A percentile compares a stretch with the other conserved stretches of the same genome.
These are phyloP conservation scores for Eurytoma adleriae DNA, from an alignment of 2,888 invertebrate genomes.

Conservation along the genomic window DNA sequence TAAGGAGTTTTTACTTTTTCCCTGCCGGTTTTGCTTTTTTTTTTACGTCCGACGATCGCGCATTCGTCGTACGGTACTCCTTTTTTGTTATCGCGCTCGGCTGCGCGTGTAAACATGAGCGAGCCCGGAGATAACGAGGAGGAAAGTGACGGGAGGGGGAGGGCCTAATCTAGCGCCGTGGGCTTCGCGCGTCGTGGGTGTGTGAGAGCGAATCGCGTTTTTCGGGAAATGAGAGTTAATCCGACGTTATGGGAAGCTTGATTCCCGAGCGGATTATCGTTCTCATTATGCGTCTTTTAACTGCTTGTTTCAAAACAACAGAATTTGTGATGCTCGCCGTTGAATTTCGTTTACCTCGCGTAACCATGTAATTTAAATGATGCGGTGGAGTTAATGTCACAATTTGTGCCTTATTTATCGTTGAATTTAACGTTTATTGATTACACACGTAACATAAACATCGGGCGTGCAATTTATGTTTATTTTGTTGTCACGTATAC, in stretches of 20 bases:
- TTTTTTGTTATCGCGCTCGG: slow-evolving; percentile 30
- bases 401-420: too few relatives aligned
- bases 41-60: not conserved
- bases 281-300: too few relatives aligned
- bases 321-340: slow-evolving; percentile 3
- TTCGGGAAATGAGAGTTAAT: not conserved
- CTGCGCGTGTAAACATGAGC: slow-evolving; percentile 33
- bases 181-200: not conserved
- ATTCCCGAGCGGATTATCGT: too few relatives aligned
- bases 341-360: slow-evolving; percentile 4
- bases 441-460: too few relatives aligned
- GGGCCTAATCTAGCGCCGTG: not conserved
- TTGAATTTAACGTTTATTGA: too few relatives aligned
- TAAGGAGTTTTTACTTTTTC: slow-evolving; percentile 4
- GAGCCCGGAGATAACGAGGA: slow-evolving; percentile 37
- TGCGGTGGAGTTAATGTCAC: too few relatives aligned
- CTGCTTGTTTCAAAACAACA: too few relatives aligned
- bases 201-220: not conserved
- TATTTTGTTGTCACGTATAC: too few relatives aligned
- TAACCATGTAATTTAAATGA: too few relatives aligned
- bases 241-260: not conserved
- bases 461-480: too few relatives aligned
- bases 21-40: not conserved
- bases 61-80: not conserved
- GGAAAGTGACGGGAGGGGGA: slow-evolving; percentile 28